A percentile compares a stretch with the other conserved stretches of the same genome.
Conservation (phyloP, 92 coral and sea anemone species). For the Blastomussa wellsi region DNA sequence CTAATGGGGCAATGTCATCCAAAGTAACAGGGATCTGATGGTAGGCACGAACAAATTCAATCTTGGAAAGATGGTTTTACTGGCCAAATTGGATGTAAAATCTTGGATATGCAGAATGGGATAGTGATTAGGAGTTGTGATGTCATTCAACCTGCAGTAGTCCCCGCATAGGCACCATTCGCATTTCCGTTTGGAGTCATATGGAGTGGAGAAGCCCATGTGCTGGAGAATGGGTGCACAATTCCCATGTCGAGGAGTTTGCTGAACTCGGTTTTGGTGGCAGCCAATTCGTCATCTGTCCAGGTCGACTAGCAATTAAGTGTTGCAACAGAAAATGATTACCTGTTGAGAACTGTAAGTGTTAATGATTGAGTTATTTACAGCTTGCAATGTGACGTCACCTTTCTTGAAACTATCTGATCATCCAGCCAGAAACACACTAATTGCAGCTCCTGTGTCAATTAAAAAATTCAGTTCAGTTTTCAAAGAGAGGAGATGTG, state of each 20-base stretch:
- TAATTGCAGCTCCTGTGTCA: slow-evolving; percentile 56
- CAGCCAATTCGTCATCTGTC: slow-evolving; percentile 12
- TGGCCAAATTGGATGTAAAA: slow-evolving; percentile 49
- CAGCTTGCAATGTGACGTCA: slow-evolving; percentile 51
- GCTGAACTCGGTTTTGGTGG: slow-evolving; percentile 48
- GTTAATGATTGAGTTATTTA: slow-evolving; percentile 48
- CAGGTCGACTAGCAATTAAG: slow-evolving; percentile 49
- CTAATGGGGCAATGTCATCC: no score
- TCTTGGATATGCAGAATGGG: no score
- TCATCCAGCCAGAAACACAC: slow-evolving; percentile 50
- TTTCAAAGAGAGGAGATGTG: slow-evolving; percentile 27
- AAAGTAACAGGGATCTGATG: no score
- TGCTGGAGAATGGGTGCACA: no score
- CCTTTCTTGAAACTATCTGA: slow-evolving; percentile 29
- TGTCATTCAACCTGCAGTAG: no score
- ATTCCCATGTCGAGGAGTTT: no score
- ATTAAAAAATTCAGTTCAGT: slow-evolving; percentile 40
- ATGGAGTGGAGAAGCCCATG: no score
- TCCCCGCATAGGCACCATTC: no score
- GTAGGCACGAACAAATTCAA: no score
- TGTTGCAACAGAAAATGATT: slow-evolving; percentile 53
- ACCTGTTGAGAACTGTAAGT: slow-evolving; percentile 39
- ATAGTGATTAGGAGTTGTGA: no score
- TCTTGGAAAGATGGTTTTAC: no score
- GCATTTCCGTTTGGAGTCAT: no score